Evolutionary conservation across 1,140 invertebrate genomes (phyloP).

Genomic region (Drosophila kohkoa): DNA sequence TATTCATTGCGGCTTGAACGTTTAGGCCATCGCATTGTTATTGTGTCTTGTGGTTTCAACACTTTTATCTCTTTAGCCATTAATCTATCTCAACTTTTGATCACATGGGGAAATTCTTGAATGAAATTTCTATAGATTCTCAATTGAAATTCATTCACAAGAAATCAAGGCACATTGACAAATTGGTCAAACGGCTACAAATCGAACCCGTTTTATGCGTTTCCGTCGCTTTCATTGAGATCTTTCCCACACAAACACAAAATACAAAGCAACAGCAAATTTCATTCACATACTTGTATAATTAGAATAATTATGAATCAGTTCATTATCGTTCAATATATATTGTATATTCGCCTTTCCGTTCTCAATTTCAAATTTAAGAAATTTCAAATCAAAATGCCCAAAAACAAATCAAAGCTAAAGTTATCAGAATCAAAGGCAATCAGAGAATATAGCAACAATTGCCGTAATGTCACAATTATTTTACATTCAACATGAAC

Average conservation of each 20-base stretch:
- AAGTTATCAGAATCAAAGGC: constrained; percentile 30
- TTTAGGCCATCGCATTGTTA: constrained; percentile 11
- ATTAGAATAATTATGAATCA: background rate
- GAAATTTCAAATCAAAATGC: constrained; percentile 26
- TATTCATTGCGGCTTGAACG: constrained; percentile 35
- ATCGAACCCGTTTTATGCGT: background rate
- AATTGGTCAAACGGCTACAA: background rate
- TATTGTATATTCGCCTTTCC: background rate
- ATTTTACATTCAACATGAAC: constrained; percentile 66
- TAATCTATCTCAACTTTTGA: constrained; percentile 23
- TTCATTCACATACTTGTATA: background rate
- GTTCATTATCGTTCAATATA: background rate
- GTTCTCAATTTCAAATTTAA: background rate
- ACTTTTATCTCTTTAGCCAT: constrained; percentile 22
- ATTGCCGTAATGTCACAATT: constrained; percentile 63
- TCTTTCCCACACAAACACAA: constrained; percentile 9
- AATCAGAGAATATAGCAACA: constrained; percentile 31
- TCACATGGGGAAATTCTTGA: constrained; percentile 19
- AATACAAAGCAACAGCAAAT: too few species aligned
- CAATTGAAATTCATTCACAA: constrained; percentile 7
- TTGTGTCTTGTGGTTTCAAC: constrained; percentile 33
- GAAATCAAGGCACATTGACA: constrained; percentile 1
- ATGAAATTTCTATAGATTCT: constrained; percentile 5
- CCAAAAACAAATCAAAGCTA: constrained; percentile 32
- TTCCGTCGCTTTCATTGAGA: constrained; percentile 9